Conservation (phyloP, 1,140 invertebrate species). For the Drosophila pruinosa region DNA sequence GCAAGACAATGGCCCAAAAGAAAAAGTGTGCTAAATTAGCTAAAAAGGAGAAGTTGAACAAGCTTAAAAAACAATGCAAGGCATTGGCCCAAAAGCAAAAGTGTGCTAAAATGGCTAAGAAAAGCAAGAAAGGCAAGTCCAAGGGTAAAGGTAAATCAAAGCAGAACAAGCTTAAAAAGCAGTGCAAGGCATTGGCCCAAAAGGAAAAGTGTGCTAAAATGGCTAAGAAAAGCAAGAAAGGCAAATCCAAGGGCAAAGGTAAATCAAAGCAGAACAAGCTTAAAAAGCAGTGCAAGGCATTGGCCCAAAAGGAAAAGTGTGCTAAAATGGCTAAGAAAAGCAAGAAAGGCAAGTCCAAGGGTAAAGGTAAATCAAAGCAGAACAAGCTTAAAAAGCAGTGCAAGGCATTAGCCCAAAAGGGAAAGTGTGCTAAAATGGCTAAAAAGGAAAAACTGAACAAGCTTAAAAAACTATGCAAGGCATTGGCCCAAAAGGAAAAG, state of each 20-base stretch:
- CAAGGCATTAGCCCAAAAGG: background rate
- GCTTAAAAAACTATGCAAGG: background rate
- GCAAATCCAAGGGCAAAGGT: background rate
- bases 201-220: background rate
- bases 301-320: slow-evolving; percentile 15
- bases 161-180: background rate
- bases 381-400: background rate
- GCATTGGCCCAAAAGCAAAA: background rate
- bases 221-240: background rate
- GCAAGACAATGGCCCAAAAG: background rate
- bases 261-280: background rate
- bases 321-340: slow-evolving; percentile 5
- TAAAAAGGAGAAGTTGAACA: background rate
- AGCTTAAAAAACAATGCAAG: background rate
- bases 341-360: background rate
- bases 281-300: slow-evolving; percentile 9
- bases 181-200: background rate
- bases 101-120: background rate
- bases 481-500: background rate
- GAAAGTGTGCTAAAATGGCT: background rate
- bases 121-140: background rate
- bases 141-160: background rate
- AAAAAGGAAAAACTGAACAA: background rate
- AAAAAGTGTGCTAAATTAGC: background rate
- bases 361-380: background rate